These are phyloP conservation scores for Notarius lentiginosus DNA, from an alignment of 2,113 vertebrate genomes.

Conservation along the genomic window DNA sequence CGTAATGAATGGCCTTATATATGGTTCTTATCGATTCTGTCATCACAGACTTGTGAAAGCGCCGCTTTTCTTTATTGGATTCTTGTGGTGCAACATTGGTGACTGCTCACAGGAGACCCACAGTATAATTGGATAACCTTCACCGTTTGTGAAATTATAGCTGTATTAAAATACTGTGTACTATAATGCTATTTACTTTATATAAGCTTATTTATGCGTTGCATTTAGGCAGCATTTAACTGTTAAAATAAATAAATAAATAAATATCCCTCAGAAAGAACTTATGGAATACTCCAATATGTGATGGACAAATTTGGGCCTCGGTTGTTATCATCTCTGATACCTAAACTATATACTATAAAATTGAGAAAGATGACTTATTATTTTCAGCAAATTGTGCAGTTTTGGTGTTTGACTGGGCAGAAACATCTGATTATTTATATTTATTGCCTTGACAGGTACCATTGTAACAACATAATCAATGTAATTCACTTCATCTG, in stretches of 20 bases:
- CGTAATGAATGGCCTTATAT: conserved; percentile 59
- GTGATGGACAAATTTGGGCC: no score
- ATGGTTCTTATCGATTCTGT: conserved; percentile 75
- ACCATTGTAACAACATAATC: no score
- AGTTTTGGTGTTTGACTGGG: neutral
- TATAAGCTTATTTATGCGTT: neutral
- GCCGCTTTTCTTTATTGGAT: conserved; percentile 68
- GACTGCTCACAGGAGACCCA: conserved; percentile 32
- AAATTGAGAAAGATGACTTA: neutral
- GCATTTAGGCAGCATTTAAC: neutral
- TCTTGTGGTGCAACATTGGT: conserved; percentile 51
- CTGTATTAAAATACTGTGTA: conserved; percentile 5
- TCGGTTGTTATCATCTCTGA: no score
- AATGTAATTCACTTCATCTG: no score
- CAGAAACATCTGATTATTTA: no score
- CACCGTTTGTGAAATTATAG: conserved; percentile 9
- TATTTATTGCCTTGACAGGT: no score
- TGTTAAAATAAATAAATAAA: neutral
- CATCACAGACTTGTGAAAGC: conserved; percentile 63
- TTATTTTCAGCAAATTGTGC: neutral
- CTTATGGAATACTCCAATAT: no score
- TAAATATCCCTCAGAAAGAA: no score
- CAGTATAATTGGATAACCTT: conserved; percentile 8
- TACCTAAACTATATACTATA: neutral
- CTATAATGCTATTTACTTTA: neutral